Conservation (phyloP, 2,888 invertebrate genomes). For the Dorcus hopei region DNA sequence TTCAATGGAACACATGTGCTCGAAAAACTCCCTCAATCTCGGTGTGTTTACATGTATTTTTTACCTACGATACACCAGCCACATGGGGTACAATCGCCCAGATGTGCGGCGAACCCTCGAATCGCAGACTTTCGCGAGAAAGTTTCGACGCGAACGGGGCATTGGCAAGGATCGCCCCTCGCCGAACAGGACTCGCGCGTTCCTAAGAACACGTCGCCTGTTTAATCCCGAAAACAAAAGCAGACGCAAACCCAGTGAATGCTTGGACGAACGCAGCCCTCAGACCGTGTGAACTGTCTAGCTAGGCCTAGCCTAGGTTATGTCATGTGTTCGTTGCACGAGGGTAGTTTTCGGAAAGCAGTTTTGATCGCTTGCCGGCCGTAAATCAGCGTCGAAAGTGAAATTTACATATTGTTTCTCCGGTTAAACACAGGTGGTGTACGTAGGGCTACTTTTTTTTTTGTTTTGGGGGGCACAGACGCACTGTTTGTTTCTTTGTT, state of each 20-base stretch:
- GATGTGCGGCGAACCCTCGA: neutral
- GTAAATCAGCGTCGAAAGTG: conserved; percentile 23
- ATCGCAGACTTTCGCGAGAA: neutral
- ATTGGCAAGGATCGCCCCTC: neutral
- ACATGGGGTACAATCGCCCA: conserved; percentile 26
- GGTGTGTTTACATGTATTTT: conserved; percentile 27
- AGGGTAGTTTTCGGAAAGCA: conserved; percentile 26
- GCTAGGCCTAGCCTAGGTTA: conserved; percentile 19
- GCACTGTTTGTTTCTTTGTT: conserved; percentile 5
- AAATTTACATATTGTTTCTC: conserved; percentile 23
- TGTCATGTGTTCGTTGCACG: conserved; percentile 24
- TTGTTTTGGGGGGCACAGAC: neutral
- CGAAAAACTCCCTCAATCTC: conserved; percentile 24
- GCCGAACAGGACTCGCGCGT: too few species aligned
- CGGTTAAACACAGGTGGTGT: conserved; percentile 21
- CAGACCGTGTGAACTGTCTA: conserved; percentile 30
- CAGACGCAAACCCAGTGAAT: conserved; percentile 11
- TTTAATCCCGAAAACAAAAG: neutral
- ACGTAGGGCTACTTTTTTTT: neutral
- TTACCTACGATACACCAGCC: conserved; percentile 21
- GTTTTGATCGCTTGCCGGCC: conserved; percentile 21
- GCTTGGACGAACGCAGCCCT: conserved; percentile 18
- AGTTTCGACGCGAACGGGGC: neutral
- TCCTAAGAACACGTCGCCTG: too few species aligned
- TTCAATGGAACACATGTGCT: conserved; percentile 18